Percentiles rank a stretch among this genome's conserved stretches.
Conservation (phyloP, 2,888 invertebrate species). For the Eupithecia subumbrata region DNA sequence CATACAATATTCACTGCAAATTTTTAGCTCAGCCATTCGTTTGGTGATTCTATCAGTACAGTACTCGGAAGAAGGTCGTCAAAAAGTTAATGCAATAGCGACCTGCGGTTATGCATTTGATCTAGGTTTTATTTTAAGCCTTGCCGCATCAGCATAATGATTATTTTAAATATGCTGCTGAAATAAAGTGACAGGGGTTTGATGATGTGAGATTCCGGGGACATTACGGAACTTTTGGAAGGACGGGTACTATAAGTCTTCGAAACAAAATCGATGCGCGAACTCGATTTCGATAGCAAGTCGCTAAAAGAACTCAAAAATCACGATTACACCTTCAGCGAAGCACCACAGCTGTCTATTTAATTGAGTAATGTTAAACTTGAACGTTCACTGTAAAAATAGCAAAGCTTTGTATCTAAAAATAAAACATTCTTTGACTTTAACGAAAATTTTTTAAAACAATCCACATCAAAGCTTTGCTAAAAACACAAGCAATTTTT, state of each 20-base stretch:
- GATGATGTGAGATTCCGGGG: slow-evolving; percentile 63
- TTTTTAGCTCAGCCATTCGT: not conserved
- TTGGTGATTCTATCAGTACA: not conserved
- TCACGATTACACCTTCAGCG: not conserved
- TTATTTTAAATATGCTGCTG: not conserved
- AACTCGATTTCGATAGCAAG: slow-evolving; percentile 13
- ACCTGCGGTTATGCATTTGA: not conserved
- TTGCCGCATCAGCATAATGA: not conserved
- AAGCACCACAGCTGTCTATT: too few relatives aligned
- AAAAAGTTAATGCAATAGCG: not conserved
- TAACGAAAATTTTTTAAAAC: slow-evolving; percentile 32
- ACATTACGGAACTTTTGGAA: slow-evolving; percentile 60
- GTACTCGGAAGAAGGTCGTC: not conserved
- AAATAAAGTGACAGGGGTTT: slow-evolving; percentile 30
- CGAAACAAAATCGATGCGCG: slow-evolving; percentile 43
- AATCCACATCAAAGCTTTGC: slow-evolving; percentile 31
- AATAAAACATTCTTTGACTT: slow-evolving; percentile 21
- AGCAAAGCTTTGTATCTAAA: slow-evolving; percentile 13
- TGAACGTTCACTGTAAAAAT: not conserved
- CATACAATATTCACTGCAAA: slow-evolving; percentile 5
- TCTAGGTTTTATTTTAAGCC: not conserved
- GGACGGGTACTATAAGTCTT: slow-evolving; percentile 51
- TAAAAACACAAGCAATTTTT: slow-evolving; percentile 32
- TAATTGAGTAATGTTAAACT: not conserved
- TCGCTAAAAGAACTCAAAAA: not conserved